Evolutionary conservation across 2,888 invertebrate species (phyloP).

Genomic region (Taenaris catops): DNA sequence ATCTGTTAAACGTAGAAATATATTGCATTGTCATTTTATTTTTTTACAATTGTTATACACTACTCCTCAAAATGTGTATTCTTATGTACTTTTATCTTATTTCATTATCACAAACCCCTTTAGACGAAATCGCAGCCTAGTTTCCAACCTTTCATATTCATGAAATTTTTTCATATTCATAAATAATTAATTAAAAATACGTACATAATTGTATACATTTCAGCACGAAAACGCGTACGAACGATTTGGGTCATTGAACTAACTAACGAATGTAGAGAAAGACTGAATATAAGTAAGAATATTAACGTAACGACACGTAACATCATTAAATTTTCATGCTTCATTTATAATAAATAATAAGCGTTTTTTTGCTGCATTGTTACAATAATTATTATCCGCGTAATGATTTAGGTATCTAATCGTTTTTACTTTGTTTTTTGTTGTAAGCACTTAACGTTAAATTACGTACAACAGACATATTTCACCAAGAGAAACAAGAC

Average conservation of each 20-base stretch:
- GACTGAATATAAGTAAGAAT: slow-evolving; percentile 39
- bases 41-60: too few relatives aligned
- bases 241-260: slow-evolving; percentile 61
- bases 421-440: slow-evolving; percentile 10
- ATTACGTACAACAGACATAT: not conserved
- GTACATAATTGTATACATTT: too few relatives aligned
- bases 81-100: too few relatives aligned
- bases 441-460: not conserved
- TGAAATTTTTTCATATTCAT: too few relatives aligned
- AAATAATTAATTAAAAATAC: too few relatives aligned
- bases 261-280: slow-evolving; percentile 39
- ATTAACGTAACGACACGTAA: slow-evolving; percentile 33
- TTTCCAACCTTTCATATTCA: too few relatives aligned
- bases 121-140: too few relatives aligned
- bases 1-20: too few relatives aligned
- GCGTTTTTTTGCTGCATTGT: slow-evolving; percentile 16
- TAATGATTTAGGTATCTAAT: slow-evolving; percentile 15
- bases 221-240: too few relatives aligned
- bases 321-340: slow-evolving; percentile 27
- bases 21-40: too few relatives aligned
- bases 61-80: too few relatives aligned
- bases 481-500: not conserved
- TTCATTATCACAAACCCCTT: too few relatives aligned
- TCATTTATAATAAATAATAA: slow-evolving; percentile 25
- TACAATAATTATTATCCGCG: slow-evolving; percentile 17